Evolutionary conservation across 2,888 invertebrate species (phyloP).

Genomic region (Cordilura impudica): DNA sequence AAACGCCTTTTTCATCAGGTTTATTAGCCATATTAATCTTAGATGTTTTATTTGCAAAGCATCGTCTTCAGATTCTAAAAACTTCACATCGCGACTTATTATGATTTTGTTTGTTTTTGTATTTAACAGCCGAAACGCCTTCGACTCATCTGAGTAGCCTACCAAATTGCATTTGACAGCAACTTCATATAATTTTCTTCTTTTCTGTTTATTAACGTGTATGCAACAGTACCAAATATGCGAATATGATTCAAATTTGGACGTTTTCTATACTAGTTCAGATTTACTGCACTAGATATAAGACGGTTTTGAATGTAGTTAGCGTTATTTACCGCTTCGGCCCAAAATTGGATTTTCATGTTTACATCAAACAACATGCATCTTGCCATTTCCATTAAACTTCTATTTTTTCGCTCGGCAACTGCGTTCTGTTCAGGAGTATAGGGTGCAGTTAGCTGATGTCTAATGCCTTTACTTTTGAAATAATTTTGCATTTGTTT

Average conservation of each 20-base stretch:
- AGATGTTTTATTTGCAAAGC: background rate
- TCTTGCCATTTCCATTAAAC: no score
- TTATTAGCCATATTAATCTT: no score
- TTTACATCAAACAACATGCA: background rate
- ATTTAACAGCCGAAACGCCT: no score
- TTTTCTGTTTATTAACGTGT: background rate
- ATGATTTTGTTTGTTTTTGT: no score
- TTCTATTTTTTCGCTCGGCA: background rate
- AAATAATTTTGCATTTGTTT: no score
- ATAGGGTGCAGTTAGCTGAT: no score
- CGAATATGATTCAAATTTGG: background rate
- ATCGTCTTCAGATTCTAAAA: background rate
- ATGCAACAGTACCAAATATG: background rate
- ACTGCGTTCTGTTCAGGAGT: background rate
- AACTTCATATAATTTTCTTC: background rate
- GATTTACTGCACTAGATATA: background rate
- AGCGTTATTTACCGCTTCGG: no score
- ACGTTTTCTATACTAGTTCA: background rate
- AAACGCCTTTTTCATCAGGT: no score
- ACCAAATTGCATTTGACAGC: background rate
- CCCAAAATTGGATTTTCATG: background rate
- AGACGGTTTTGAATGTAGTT: no score
- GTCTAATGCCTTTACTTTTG: no score
- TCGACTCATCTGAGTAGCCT: background rate
- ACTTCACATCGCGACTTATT: background rate